A percentile compares a stretch with the other conserved stretches of the same genome.
phyloP scores from a whole-genome alignment of 1,140 invertebrate genomes.

The Goniozus legneri region DNA sequence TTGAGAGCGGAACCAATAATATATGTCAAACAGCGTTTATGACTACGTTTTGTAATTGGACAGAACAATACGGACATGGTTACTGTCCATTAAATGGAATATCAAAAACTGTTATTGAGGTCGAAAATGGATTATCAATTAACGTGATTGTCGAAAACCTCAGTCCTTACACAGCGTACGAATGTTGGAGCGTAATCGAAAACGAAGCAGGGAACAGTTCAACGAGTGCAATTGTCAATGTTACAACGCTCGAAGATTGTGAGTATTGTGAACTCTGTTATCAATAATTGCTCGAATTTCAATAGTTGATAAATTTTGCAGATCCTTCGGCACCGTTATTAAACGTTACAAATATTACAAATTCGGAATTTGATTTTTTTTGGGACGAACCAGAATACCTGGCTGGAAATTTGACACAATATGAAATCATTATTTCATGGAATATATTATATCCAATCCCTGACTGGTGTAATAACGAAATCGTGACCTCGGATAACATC shows the following conservation, averaged over 20 bases:
- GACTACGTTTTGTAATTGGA: constrained; percentile 22
- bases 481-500: not conserved
- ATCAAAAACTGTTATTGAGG: not conserved
- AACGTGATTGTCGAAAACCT: constrained; percentile 19
- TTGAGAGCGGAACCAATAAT: constrained; percentile 22
- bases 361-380: constrained; percentile 26
- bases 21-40: constrained; percentile 22
- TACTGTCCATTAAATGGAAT: constrained; percentile 10
- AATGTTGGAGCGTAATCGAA: constrained; percentile 19
- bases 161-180: constrained; percentile 34
- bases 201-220: constrained; percentile 24
- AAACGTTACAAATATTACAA: constrained; percentile 15
- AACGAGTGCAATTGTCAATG: constrained; percentile 13
- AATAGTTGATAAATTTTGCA: constrained; percentile 14
- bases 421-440: constrained; percentile 32
- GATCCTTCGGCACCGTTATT: constrained; percentile 27
- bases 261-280: constrained; percentile 5
- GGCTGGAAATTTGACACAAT: constrained; percentile 28
- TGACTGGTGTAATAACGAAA: constrained; percentile 15
- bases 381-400: constrained; percentile 34
- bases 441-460: constrained; percentile 22
- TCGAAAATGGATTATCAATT: not conserved
- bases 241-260: constrained; percentile 32
- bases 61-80: constrained; percentile 19
- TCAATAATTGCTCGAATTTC: not conserved